Conservation (phyloP, 2,888 invertebrate genomes). For the Rotaria magnacalcarata region DNA sequence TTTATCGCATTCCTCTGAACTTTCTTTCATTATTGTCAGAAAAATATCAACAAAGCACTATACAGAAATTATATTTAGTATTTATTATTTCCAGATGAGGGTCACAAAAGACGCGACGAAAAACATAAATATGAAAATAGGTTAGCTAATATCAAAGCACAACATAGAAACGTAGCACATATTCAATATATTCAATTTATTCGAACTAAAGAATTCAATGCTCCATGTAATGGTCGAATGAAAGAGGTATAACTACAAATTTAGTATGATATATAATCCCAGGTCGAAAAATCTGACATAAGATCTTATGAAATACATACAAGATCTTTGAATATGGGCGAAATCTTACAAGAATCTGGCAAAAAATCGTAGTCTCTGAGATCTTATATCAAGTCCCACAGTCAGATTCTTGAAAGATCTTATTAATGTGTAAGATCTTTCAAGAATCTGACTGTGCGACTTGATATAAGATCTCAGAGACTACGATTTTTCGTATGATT, state of each 20-base stretch:
- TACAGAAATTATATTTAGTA: background rate
- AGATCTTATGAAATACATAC: no score
- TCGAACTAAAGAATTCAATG: slow-evolving; percentile 91
- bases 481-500: no score
- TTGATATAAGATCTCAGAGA: no score
- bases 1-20: background rate
- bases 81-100: background rate
- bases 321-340: no score
- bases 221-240: slow-evolving; percentile 83
- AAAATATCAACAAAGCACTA: background rate
- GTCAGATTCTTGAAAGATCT: no score
- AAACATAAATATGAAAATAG: slow-evolving; percentile 68
- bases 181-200: slow-evolving; percentile 84
- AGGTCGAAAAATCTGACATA: no score
- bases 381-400: no score
- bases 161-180: slow-evolving; percentile 82
- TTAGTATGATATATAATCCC: background rate
- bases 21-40: background rate
- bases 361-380: no score
- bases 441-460: no score
- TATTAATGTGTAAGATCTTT: no score
- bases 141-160: slow-evolving; percentile 74
- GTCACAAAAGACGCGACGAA: background rate
- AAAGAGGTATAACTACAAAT: slow-evolving; percentile 66
- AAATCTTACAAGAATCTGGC: no score